These are phyloP conservation scores for Oreortyx pictus DNA, from an alignment of 2,797 vertebrate species.

Conservation along the genomic window DNA sequence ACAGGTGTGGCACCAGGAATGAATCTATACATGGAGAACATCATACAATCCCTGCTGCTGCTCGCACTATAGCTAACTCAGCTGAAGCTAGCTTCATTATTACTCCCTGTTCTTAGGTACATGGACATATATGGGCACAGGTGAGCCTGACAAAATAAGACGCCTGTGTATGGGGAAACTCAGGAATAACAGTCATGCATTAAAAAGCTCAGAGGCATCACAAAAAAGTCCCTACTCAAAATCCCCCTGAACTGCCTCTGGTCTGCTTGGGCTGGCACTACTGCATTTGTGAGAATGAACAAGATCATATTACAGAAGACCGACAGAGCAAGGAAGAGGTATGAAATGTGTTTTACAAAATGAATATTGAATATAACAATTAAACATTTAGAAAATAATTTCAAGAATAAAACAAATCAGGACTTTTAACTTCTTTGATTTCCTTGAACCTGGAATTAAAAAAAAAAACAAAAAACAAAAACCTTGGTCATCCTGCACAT, in stretches of 20 bases:
- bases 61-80: neutral
- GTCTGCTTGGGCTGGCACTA: neutral
- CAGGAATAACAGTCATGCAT: neutral
- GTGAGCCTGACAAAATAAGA: neutral
- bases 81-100: neutral
- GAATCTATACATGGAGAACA: neutral
- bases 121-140: neutral
- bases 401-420: neutral
- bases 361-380: neutral
- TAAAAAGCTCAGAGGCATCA: neutral
- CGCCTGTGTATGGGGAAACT: neutral
- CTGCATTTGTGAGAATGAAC: neutral
- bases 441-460: neutral
- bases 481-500: neutral
- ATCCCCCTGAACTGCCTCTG: neutral
- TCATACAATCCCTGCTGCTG: neutral
- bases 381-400: neutral
- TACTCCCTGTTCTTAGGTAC: fast-evolving
- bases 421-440: neutral
- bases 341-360: neutral
- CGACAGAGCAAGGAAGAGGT: neutral
- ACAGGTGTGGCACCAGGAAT: neutral
- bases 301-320: neutral
- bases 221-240: neutral
- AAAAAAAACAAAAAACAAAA: neutral